Percentiles rank a stretch among this genome's conserved stretches.
phyloP scores from a whole-genome alignment of 2,113 vertebrate species.

The Haliaeetus leucogaster region DNA sequence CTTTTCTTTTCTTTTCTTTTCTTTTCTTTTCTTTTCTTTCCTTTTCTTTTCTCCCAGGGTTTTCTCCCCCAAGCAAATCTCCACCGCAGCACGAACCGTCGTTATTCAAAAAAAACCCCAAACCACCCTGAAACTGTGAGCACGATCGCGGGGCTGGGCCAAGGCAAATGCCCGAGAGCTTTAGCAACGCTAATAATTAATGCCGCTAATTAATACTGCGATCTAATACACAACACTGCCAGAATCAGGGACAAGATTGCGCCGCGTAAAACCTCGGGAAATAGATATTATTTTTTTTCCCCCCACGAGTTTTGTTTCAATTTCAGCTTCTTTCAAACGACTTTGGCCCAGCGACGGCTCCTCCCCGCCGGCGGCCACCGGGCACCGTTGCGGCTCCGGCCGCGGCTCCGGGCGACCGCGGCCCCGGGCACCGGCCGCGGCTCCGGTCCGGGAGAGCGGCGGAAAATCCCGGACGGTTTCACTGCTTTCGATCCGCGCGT shows the following conservation, averaged over 20 bases:
- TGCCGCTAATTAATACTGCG: neutral
- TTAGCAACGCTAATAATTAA: neutral
- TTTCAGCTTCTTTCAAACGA: neutral
- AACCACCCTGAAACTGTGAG: neutral
- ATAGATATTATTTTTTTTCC: neutral
- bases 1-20: no score
- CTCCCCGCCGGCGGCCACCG: neutral
- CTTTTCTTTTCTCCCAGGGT: neutral
- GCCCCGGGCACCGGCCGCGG: neutral
- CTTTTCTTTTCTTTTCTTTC: no score
- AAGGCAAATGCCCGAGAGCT: neutral
- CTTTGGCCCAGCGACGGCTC: neutral
- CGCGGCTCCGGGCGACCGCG: neutral
- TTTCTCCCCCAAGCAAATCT: neutral
- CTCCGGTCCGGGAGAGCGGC: neutral
- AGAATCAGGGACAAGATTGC: neutral
- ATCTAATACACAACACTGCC: neutral
- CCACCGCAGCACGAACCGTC: rapidly evolving
- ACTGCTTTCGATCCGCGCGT: neutral
- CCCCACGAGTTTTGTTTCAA: neutral
- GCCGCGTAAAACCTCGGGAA: neutral
- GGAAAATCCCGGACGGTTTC: neutral
- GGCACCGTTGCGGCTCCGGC: neutral
- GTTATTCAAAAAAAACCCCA: neutral
- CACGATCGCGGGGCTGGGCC: neutral